phyloP scores from a whole-genome alignment of 2,888 invertebrate species.

The Buathra laborator region DNA sequence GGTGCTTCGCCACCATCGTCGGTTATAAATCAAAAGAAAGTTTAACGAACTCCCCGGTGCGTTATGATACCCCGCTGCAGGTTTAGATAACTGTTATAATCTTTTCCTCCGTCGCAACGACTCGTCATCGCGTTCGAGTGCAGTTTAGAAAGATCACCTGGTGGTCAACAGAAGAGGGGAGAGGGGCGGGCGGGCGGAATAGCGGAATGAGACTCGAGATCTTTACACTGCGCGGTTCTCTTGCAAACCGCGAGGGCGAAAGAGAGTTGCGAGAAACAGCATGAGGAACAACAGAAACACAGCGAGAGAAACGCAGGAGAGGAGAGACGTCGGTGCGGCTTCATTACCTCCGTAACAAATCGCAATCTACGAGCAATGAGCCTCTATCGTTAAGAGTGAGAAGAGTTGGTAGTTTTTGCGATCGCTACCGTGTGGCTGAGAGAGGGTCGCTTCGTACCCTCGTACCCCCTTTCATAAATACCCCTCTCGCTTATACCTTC shows the following conservation, averaged over 20 bases:
- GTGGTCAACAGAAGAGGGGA: not conserved
- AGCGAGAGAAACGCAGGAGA: constrained; percentile 21
- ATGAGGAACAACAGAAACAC: constrained; percentile 48
- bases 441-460: constrained; percentile 55
- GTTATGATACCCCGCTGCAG: constrained; percentile 49
- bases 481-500: constrained; percentile 68
- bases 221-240: constrained; percentile 1
- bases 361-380: constrained; percentile 84
- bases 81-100: constrained; percentile 11
- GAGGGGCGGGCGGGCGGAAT: not conserved
- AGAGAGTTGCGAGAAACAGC: constrained; percentile 17
- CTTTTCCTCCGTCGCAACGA: not conserved
- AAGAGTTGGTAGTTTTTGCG: constrained; percentile 80
- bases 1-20: not conserved
- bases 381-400: constrained; percentile 82
- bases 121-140: constrained; percentile 14
- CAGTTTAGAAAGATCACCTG: constrained; percentile 22
- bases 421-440: constrained; percentile 68
- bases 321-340: constrained; percentile 77
- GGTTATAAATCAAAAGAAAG: constrained; percentile 60
- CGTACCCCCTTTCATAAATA: constrained; percentile 66
- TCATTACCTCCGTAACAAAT: constrained; percentile 85
- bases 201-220: constrained; percentile 12
- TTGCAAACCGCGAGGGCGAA: constrained; percentile 55
- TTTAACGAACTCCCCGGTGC: constrained; percentile 53